phyloP scores from a whole-genome alignment of 2,888 invertebrate species.

The Aromia moschata region DNA sequence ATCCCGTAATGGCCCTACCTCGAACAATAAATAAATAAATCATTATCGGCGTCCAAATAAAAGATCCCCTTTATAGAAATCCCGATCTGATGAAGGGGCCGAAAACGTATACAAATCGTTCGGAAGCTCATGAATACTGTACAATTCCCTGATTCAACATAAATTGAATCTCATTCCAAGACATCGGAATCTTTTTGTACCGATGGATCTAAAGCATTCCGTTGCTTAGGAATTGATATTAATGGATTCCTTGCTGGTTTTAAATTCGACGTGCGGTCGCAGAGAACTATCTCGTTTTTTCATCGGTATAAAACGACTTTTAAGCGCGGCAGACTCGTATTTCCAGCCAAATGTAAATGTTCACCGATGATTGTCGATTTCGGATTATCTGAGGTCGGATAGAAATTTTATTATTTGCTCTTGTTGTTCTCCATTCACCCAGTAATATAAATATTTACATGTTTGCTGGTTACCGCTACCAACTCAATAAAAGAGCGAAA shows the following conservation, averaged over 20 bases:
- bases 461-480: too few relatives aligned
- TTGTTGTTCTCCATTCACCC: too few relatives aligned
- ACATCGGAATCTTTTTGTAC: slow-evolving; percentile 21
- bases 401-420: too few relatives aligned
- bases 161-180: slow-evolving; percentile 24
- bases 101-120: slow-evolving; percentile 39
- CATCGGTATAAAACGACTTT: too few relatives aligned
- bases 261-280: background rate
- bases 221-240: slow-evolving; percentile 14
- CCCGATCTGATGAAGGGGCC: slow-evolving; percentile 27
- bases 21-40: slow-evolving; percentile 29
- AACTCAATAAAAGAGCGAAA: too few relatives aligned
- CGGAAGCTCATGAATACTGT: slow-evolving; percentile 39
- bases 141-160: slow-evolving; percentile 22
- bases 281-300: background rate
- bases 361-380: too few relatives aligned
- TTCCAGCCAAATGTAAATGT: too few relatives aligned
- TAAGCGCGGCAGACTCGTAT: too few relatives aligned
- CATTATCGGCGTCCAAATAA: slow-evolving; percentile 32
- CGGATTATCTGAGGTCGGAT: too few relatives aligned
- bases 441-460: too few relatives aligned
- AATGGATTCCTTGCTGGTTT: slow-evolving; percentile 14
- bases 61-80: slow-evolving; percentile 20
- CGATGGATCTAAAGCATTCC: slow-evolving; percentile 12
- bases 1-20: background rate